phyloP scores from a whole-genome alignment of 2,113 vertebrate genomes.

The Odocoileus hemionus region DNA sequence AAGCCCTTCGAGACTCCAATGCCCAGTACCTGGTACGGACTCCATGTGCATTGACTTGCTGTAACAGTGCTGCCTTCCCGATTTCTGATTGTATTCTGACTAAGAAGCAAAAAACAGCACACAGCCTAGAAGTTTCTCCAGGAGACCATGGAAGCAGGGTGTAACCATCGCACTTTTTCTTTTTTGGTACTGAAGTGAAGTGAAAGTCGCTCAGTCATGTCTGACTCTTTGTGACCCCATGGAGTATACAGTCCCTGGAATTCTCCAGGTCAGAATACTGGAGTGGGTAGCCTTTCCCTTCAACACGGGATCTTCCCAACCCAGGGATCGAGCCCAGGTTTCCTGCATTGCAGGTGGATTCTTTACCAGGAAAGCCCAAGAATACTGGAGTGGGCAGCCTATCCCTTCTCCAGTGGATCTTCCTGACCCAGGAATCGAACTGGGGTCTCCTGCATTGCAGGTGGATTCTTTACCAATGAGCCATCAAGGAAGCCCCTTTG shows the following conservation, averaged over 20 bases:
- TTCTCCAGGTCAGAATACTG: neutral
- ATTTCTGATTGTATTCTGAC: neutral
- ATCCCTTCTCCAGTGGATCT: neutral
- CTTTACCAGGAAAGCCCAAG: neutral
- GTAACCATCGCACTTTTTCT: neutral
- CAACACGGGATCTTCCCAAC: neutral
- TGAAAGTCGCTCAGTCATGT: neutral
- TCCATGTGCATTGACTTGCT: neutral
- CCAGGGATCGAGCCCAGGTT: neutral
- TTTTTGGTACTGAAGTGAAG: neutral
- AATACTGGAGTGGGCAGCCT: neutral
- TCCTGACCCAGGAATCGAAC: neutral
- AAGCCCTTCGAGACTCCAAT: neutral
- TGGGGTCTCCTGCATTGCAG: neutral
- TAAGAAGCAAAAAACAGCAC: neutral
- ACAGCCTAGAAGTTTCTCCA: neutral
- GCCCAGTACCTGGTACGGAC: neutral
- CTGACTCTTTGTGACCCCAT: neutral
- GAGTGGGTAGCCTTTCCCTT: neutral
- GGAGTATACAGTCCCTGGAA: neutral
- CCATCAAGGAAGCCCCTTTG: neutral
- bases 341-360: neutral
- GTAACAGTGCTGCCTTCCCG: rapidly evolving
- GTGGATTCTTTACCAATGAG: neutral
- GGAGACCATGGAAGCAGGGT: neutral